Evolutionary conservation across 2,888 invertebrate species (phyloP).

Genomic region (Colletes collaris): DNA sequence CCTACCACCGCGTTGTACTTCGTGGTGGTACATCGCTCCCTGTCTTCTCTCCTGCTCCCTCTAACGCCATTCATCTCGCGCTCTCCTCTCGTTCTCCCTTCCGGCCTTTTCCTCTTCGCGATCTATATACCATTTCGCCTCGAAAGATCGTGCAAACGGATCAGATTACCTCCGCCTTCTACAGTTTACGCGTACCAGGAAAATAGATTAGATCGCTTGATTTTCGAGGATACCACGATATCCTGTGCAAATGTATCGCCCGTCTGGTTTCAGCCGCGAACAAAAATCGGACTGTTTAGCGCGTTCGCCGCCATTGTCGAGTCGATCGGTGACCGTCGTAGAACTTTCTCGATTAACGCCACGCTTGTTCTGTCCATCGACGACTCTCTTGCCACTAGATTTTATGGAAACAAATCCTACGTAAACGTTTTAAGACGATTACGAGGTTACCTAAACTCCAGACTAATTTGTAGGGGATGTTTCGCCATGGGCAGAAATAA

Average conservation of each 20-base stretch:
- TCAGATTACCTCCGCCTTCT: constrained; percentile 68
- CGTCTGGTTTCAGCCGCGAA: not conserved
- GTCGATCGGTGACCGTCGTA: no score
- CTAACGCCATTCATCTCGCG: constrained; percentile 17
- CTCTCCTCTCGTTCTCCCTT: constrained; percentile 11
- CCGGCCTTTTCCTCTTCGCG: constrained; percentile 60
- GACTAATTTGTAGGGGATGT: no score
- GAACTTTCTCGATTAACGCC: no score
- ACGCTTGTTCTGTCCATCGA: no score
- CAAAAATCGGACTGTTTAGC: not conserved
- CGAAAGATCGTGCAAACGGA: constrained; percentile 73
- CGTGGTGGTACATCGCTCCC: constrained; percentile 78
- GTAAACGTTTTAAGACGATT: no score
- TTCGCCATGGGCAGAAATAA: no score
- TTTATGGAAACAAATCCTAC: no score
- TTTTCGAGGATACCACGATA: constrained; percentile 21
- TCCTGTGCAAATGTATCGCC: constrained; percentile 9
- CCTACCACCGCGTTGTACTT: constrained; percentile 80
- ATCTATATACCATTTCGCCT: constrained; percentile 49
- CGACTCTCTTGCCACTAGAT: no score
- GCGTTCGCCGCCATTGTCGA: no score
- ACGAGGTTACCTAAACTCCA: no score
- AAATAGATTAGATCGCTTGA: constrained; percentile 60
- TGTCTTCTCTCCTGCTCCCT: constrained; percentile 38
- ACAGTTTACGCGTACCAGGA: constrained; percentile 54